Percentiles rank a stretch among this genome's conserved stretches.
phyloP scores from a whole-genome alignment of 1,140 invertebrate genomes.

The Diorhabda carinulata region DNA sequence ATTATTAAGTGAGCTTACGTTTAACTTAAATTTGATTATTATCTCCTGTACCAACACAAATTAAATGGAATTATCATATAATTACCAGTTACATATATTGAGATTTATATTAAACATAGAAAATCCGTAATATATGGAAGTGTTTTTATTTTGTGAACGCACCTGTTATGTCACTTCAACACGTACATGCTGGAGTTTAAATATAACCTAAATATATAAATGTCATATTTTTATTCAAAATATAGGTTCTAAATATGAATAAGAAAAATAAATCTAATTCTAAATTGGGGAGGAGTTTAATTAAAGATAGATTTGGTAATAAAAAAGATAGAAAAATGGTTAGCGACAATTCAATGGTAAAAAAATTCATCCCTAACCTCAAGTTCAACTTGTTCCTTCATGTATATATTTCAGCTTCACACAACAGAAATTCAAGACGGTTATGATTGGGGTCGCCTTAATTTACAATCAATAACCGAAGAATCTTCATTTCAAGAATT shows the following conservation, averaged over 20 bases:
- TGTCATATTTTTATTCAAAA: no score
- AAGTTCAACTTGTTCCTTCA: slow-evolving; percentile 18
- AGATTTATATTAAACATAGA: no score
- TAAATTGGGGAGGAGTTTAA: slow-evolving; percentile 65
- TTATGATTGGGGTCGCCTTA: slow-evolving; percentile 83
- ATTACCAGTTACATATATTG: no score
- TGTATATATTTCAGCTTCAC: slow-evolving; percentile 64
- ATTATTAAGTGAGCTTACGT: no score
- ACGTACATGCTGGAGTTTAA: no score
- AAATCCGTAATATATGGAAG: no score
- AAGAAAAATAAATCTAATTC: slow-evolving; percentile 57
- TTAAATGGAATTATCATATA: no score
- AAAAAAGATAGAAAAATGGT: slow-evolving; percentile 55
- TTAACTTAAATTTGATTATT: no score
- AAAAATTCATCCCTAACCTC: not conserved
- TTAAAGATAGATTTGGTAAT: slow-evolving; percentile 70
- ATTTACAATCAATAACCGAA: slow-evolving; percentile 92
- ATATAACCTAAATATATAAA: no score
- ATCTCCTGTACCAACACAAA: no score
- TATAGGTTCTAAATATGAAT: slow-evolving; percentile 51
- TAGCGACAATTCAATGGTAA: slow-evolving; percentile 62
- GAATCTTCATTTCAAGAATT: slow-evolving; percentile 95
- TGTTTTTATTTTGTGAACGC: no score
- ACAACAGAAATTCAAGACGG: slow-evolving; percentile 85
- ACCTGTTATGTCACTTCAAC: no score